Base-by-base conservation (phyloP, 2,888 invertebrate species). In the Thymelicus lineola region DNA sequence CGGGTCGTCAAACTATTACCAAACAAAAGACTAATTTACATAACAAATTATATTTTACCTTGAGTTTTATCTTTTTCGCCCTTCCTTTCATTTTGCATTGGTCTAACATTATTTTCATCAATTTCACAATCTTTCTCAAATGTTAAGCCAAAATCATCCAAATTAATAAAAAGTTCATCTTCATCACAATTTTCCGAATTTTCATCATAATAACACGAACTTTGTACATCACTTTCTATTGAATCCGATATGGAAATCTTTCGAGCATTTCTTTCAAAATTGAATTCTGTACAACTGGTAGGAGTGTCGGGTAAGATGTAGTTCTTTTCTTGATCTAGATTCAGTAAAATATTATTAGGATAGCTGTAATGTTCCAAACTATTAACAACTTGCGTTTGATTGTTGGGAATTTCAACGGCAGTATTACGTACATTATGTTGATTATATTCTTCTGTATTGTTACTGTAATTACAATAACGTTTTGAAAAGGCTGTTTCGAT, bases 401-500 rank as follows among this genome's bases (percentile, higher is more conserved):
- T 78, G 70, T 79, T 80, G 63, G 80, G 74, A 42, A 81, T 72
- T 9, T 46, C 62, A 57, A 28, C 36, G 6, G 55, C 35, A 42
- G 36, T 48, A 35, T 42, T 70, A 15, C 15, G 50, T 2, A 59
- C 50, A 50, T 10, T 15, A 35, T 64, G 50, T 14, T 59, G 64
- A 48, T 59, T 58, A 66, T 64, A 73, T 64, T 80, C 80, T 72
- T 89, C 87, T 62, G 84, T 78, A 59, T 79, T 79, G 59, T 78
- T 79, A 70, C 79, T 87, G 72, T 83, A 91, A 76, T 86, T 87
- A 71, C 85, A 85, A 71, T 88, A 88, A 1, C 88, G 83, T 74
- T 92, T 93, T 1, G 93, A 90, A 79, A 93, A 91, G 12, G 87
- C 93, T 17, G 92, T 90, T 65, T 93, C 92, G 73, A 93, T 93